Evolutionary conservation across 1,140 invertebrate genomes (phyloP).

Genomic region (Popillia japonica): DNA sequence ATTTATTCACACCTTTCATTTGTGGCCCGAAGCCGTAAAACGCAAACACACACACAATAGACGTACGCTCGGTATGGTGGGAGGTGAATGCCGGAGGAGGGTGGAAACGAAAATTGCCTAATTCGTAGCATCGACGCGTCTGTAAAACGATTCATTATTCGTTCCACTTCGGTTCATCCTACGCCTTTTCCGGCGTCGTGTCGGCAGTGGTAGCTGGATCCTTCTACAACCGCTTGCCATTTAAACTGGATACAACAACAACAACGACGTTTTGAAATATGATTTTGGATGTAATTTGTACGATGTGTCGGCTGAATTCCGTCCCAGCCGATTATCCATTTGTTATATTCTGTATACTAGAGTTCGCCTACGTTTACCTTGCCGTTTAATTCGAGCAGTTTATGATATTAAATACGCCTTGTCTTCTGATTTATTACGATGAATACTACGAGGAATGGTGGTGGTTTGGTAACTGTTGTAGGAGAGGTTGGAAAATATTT

Average conservation of each 20-base stretch:
- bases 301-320: slow-evolving; percentile 21
- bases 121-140: slow-evolving; percentile 18
- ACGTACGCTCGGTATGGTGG: neutral
- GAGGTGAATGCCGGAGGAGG: neutral
- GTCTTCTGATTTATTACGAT: neutral
- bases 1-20: slow-evolving; percentile 4
- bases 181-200: neutral
- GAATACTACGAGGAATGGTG: neutral
- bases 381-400: slow-evolving; percentile 14
- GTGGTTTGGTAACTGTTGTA: neutral
- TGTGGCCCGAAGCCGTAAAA: neutral
- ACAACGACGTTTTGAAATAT: slow-evolving; percentile 16
- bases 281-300: slow-evolving; percentile 23
- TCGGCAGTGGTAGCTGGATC: neutral
- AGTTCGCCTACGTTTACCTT: slow-evolving; percentile 11
- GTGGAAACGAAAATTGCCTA: slow-evolving; percentile 11
- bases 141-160: slow-evolving; percentile 31
- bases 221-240: neutral
- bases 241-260: neutral
- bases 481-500: neutral
- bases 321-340: slow-evolving; percentile 13
- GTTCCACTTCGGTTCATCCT: neutral
- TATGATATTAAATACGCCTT: neutral
- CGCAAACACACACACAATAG: neutral
- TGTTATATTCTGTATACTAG: neutral